phyloP scores from a whole-genome alignment of 2,888 invertebrate genomes.

The Troglohyphantes excavatus region DNA sequence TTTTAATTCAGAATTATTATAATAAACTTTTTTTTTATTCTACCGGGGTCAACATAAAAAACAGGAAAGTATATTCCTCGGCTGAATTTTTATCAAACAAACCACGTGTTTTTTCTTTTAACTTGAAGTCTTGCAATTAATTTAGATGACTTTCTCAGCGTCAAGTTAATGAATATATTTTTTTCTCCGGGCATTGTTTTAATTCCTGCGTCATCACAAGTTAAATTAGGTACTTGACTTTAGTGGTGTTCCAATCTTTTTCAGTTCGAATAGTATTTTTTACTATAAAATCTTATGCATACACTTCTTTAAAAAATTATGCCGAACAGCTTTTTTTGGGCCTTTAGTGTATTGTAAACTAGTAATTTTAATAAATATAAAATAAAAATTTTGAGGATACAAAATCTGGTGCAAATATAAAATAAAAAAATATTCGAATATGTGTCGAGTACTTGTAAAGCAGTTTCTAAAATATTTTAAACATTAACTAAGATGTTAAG shows the following conservation, averaged over 20 bases:
- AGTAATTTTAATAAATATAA: no score
- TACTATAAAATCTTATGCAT: no score
- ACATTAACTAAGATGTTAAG: no score
- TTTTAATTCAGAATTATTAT: conserved; percentile 35
- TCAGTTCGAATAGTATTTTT: neutral
- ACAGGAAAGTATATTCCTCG: conserved; percentile 12
- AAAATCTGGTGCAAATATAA: no score
- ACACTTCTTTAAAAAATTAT: no score
- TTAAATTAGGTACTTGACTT: conserved; percentile 56
- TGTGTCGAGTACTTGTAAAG: no score
- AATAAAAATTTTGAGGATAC: no score
- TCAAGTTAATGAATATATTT: conserved; percentile 49
- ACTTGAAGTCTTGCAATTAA: conserved; percentile 40
- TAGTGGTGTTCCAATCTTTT: conserved; percentile 32
- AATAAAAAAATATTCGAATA: no score
- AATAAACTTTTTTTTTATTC: no score
- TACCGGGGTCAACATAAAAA: conserved; percentile 1
- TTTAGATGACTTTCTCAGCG: conserved; percentile 60
- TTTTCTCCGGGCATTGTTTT: conserved; percentile 42
- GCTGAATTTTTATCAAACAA: conserved; percentile 59
- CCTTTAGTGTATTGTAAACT: no score
- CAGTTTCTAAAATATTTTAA: no score
- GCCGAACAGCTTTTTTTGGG: no score
- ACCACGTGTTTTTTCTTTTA: conserved; percentile 38
- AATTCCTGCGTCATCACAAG: conserved; percentile 55